Evolutionary conservation across 2,797 vertebrate species (phyloP).

Genomic region (Pseudopleuronectes americanus): DNA sequence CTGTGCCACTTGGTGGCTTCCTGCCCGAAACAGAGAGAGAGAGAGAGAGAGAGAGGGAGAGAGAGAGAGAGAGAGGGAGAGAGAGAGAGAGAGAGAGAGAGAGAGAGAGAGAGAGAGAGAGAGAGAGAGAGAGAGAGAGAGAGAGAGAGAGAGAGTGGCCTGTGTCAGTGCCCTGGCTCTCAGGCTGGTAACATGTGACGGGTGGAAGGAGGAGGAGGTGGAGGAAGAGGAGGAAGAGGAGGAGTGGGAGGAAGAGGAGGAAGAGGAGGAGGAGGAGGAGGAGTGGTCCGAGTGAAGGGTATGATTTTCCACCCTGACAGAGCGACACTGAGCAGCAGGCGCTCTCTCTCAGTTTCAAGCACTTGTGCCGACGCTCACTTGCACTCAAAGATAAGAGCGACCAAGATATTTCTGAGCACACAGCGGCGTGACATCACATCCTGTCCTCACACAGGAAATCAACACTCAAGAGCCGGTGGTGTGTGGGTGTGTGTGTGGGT

Average conservation of each 20-base stretch:
- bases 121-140: background rate
- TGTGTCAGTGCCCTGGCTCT: constrained; percentile 41
- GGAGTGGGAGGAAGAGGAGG: constrained; percentile 31
- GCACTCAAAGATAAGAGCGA: constrained; percentile 38
- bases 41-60: constrained; percentile 22
- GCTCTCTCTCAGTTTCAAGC: constrained; percentile 49
- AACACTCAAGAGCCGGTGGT: background rate
- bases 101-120: constrained; percentile 7
- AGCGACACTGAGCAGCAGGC: constrained; percentile 59
- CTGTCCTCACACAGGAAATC: constrained; percentile 41
- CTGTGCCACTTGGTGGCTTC: constrained; percentile 54
- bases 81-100: background rate
- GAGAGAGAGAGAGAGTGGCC: constrained; percentile 28
- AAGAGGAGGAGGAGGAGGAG: constrained; percentile 12
- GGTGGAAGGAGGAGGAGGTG: constrained; percentile 53
- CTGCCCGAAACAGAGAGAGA: constrained; percentile 43
- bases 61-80: constrained; percentile 18
- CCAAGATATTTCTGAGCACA: constrained; percentile 39
- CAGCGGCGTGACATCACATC: constrained; percentile 60
- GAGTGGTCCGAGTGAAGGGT: constrained; percentile 38
- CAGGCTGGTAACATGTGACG: constrained; percentile 38
- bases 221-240: constrained; percentile 26
- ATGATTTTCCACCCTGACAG: constrained; percentile 37
- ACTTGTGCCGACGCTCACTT: constrained; percentile 35
- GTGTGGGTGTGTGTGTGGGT: constrained; percentile 6